Percentiles rank a stretch among this genome's conserved stretches.
Conservation (phyloP, 2,797 vertebrate genomes). For the Danio tinwini region DNA sequence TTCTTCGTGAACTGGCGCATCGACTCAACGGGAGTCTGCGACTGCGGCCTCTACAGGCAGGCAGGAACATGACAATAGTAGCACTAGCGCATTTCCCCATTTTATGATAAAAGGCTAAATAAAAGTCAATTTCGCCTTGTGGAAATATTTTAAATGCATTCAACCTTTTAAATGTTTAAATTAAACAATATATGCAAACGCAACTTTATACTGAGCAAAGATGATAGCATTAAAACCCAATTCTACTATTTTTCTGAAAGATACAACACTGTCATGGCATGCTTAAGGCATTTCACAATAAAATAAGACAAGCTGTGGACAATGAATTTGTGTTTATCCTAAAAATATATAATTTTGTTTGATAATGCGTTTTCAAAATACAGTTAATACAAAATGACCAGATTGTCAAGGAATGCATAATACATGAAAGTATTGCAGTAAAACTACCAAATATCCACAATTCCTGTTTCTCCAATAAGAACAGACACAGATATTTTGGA, state of each 20-base stretch:
- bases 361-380: too few species aligned
- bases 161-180: not conserved
- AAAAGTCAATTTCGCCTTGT: not conserved
- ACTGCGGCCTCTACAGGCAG: constrained; percentile 6
- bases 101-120: not conserved
- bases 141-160: not conserved
- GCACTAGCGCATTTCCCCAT: not conserved
- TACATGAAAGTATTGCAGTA: not conserved
- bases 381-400: too few species aligned
- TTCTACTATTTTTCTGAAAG: too few species aligned
- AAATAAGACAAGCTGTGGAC: too few species aligned
- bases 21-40: not conserved
- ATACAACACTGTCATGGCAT: too few species aligned
- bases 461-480: not conserved
- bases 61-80: not conserved
- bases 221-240: too few species aligned
- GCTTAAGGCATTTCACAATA: too few species aligned
- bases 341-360: too few species aligned
- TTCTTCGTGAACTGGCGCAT: not conserved
- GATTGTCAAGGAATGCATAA: too few species aligned
- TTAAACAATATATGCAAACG: not conserved
- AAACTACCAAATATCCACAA: not conserved
- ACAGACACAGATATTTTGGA: not conserved
- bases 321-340: too few species aligned
- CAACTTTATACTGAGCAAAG: too few species aligned